Evolutionary conservation across 2,113 vertebrate genomes (phyloP).

Genomic region (Sinocyclocheilus anophthalmus): DNA sequence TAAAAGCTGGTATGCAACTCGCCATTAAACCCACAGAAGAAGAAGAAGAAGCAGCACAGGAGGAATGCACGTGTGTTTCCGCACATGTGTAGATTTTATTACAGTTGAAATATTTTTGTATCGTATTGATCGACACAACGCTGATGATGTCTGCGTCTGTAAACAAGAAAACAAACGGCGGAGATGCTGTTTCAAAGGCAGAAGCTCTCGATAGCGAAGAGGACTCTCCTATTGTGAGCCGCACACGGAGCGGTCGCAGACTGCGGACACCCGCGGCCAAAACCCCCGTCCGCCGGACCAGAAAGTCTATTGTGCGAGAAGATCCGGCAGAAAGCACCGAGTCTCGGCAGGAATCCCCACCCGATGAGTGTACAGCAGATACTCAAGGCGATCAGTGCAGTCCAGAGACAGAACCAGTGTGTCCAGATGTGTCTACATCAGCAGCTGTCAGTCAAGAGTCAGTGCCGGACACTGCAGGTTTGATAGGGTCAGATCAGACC

Average conservation of each 20-base stretch:
- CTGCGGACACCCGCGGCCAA: constrained; percentile 63
- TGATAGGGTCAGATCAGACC: constrained; percentile 1
- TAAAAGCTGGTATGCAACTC: no score
- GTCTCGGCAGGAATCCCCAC: constrained; percentile 18
- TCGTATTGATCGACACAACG: not conserved
- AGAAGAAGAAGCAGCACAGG: not conserved
- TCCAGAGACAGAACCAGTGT: not conserved
- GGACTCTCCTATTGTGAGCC: constrained; percentile 55
- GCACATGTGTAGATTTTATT: not conserved
- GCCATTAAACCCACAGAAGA: no score
- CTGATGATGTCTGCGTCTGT: not conserved
- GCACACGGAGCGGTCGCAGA: constrained; percentile 74
- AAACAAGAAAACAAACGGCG: not conserved
- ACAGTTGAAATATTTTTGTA: not conserved
- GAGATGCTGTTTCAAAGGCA: not conserved
- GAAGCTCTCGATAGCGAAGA: constrained; percentile 41
- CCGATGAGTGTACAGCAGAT: not conserved
- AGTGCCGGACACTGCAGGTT: not conserved
- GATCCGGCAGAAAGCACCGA: constrained; percentile 15
- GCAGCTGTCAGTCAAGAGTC: not conserved
- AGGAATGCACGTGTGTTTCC: constrained; percentile 16
- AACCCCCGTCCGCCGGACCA: constrained; percentile 66
- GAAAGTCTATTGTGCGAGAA: constrained; percentile 67
- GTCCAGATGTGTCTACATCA: not conserved
- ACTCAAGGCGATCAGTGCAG: not conserved